Conservation (phyloP, 2,113 vertebrate species). For the Xiphias gladius region DNA sequence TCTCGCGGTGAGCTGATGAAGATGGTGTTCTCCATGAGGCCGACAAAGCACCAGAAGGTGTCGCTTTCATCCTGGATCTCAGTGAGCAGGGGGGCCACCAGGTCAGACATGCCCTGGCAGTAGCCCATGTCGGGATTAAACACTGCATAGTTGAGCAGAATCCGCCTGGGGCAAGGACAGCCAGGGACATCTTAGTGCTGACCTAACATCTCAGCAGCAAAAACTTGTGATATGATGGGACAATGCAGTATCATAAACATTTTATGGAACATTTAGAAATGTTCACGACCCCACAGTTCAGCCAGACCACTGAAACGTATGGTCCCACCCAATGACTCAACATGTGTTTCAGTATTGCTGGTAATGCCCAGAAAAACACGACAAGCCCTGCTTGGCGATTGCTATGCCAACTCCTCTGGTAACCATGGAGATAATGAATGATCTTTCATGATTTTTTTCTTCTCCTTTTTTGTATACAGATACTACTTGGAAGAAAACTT, state of each 20-base stretch:
- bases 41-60: conserved; percentile 99
- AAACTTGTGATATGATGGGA: conserved; percentile 1
- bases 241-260: conserved; percentile 17
- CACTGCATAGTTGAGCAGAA: conserved; percentile 96
- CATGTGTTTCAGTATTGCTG: conserved; percentile 48
- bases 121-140: conserved; percentile 93
- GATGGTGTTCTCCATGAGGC: conserved; percentile 98
- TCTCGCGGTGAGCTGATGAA: conserved; percentile 97
- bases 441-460: conserved; percentile 4
- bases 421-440: conserved; percentile 73
- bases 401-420: conserved; percentile 66
- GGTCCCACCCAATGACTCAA: conserved; percentile 60
- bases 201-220: conserved; percentile 43
- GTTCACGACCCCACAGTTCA: not conserved
- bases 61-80: conserved; percentile 96
- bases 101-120: conserved; percentile 98
- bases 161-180: conserved; percentile 84
- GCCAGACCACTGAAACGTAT: conserved; percentile 50
- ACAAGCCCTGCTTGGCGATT: conserved; percentile 52
- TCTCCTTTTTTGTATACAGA: conserved; percentile 12
- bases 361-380: conserved; percentile 53
- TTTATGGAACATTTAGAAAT: no score
- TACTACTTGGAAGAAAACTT: conserved; percentile 61
- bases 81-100: conserved; percentile 94
- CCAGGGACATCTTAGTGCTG: conserved; percentile 32